phyloP scores from a whole-genome alignment of 2,888 invertebrate genomes.

The Metallyticus violacea region DNA sequence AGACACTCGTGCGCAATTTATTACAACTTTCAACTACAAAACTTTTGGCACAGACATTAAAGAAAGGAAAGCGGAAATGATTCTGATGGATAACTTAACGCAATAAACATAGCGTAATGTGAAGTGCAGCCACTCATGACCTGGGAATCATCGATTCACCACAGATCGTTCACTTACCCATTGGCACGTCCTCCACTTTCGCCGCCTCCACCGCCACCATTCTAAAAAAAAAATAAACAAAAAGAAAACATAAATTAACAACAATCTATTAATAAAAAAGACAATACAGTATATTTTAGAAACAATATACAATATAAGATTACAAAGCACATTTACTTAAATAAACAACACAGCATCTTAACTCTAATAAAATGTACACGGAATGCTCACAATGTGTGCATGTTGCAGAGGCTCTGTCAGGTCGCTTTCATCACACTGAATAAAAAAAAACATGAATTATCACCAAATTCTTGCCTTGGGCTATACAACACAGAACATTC shows the following conservation, averaged over 20 bases:
- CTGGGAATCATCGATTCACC: background rate
- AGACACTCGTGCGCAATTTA: no score
- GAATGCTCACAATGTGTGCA: background rate
- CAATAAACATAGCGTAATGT: background rate
- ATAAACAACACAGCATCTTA: background rate
- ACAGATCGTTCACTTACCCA: slow-evolving; percentile 62
- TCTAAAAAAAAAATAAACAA: slow-evolving; percentile 61
- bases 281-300: slow-evolving; percentile 46
- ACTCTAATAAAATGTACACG: background rate
- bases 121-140: background rate
- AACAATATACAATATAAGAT: slow-evolving; percentile 43
- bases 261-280: slow-evolving; percentile 47
- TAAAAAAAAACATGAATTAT: background rate
- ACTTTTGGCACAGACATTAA: no score
- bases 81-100: no score
- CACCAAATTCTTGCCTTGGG: background rate
- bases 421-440: background rate
- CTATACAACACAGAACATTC: background rate
- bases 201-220: slow-evolving; percentile 75
- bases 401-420: background rate
- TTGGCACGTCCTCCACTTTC: slow-evolving; percentile 76
- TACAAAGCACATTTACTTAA: background rate
- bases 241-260: slow-evolving; percentile 45
- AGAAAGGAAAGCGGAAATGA: no score
- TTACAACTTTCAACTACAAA: no score